A percentile compares a stretch with the other conserved stretches of the same genome.
Evolutionary conservation across 2,888 invertebrate species (phyloP).

Genomic region (Drosophila monieri): DNA sequence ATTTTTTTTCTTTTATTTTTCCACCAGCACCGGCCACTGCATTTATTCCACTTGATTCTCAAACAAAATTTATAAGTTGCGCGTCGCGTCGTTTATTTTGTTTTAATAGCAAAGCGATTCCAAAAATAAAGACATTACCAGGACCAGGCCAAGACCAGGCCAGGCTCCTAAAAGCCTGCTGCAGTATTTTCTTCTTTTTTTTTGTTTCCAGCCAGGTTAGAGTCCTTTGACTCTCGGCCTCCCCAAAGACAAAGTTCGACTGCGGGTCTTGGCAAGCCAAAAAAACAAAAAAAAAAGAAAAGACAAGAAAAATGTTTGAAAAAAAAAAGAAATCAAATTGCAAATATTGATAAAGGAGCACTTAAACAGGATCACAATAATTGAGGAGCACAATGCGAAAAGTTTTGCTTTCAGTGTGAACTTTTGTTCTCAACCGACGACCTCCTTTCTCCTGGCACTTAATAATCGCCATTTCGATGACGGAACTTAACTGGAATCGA

Average conservation of each 20-base stretch:
- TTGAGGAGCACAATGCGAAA: conserved; percentile 17
- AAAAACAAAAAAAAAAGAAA: background rate
- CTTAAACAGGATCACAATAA: conserved; percentile 36
- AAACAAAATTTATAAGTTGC: conserved; percentile 62
- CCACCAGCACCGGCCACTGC: conserved; percentile 30
- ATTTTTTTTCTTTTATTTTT: too few species aligned
- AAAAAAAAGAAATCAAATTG: background rate
- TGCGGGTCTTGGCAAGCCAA: background rate
- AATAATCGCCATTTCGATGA: conserved; percentile 28
- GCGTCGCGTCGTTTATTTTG: conserved; percentile 55
- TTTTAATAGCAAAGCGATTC: conserved; percentile 56
- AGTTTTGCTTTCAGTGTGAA: conserved; percentile 12
- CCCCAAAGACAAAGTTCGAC: background rate
- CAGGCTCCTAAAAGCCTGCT: conserved; percentile 42
- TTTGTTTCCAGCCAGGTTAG: conserved; percentile 22
- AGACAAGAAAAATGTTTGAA: too few species aligned
- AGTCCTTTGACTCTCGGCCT: background rate
- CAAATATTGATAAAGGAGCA: conserved; percentile 34
- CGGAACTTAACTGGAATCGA: conserved; percentile 3
- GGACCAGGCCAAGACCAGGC: background rate
- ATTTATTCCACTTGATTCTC: conserved; percentile 56
- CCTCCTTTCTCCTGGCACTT: conserved; percentile 6
- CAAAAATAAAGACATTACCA: conserved; percentile 45
- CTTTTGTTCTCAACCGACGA: conserved; percentile 23
- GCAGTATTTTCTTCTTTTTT: conserved; percentile 21